Base-by-base conservation (phyloP, 2,888 invertebrate genomes). In the Macropis europaea region DNA sequence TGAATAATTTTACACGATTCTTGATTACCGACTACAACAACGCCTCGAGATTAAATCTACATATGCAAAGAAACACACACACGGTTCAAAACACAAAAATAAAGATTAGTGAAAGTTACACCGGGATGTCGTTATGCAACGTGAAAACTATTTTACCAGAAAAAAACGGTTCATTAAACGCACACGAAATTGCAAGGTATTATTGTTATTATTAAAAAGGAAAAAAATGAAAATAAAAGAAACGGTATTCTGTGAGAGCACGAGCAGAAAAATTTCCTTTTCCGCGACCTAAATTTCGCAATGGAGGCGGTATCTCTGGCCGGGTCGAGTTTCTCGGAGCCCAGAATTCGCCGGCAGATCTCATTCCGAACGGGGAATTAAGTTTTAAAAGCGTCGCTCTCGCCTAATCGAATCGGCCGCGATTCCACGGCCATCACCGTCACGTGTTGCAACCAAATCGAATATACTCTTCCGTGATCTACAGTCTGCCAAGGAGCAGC, bases 331-430 rank as follows among this genome's bases (percentile, higher is more conserved):
- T 40, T n/a, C 45, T 3, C 26, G 32, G 2, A n/a, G n/a, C n/a
- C 6, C 32, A 26, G 30, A 11, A 36, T 13, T 26, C 22, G 24
- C 60, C 32, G 15, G 22, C 34, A 34, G 53, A 68, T 57, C 53
- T 62, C 48, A 62, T 69, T 62, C 48, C 61, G 50, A 62, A 47
- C 72, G 34, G 57, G 22, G 52, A 68, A 72, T 62, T 57, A 68
- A 53, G 40, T 62, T 69, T 69, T 53, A 69, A 62, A 62, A 54
- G 34, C 57, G 48, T 48, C 47, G 36, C 45, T 43, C 56, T 52
- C 15, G 43, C 34, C 66, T 70, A 70, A 68, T 62, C 68, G 68
- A 62, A 69, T 69, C 57, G 47, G 34, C 68, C 59, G 42, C 68
- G 52, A 57, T 57, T 69, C 34, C 56, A 52, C 19, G 52, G 19